These are phyloP conservation scores for Atethmia centrago DNA, from an alignment of 2,888 invertebrate species.

Conservation along the genomic window DNA sequence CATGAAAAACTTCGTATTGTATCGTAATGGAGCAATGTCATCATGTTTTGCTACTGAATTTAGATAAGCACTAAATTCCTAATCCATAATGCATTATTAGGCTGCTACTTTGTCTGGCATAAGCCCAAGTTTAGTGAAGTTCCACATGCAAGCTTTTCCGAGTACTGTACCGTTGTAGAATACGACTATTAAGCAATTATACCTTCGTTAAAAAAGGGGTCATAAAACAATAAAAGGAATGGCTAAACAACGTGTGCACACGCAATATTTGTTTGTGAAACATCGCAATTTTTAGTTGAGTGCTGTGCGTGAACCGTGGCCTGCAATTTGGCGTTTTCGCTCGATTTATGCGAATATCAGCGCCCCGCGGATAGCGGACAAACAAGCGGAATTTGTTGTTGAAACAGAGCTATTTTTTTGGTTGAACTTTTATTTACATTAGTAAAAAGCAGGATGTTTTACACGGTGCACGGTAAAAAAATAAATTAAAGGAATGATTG, in stretches of 20 bases:
- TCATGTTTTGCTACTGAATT: constrained; percentile 72
- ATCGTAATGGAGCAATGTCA: constrained; percentile 67
- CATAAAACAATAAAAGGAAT: constrained; percentile 77
- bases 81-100: constrained; percentile 78
- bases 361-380: constrained; percentile 85
- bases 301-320: constrained; percentile 84
- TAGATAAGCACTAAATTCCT: constrained; percentile 73
- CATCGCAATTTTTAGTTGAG: constrained; percentile 87
- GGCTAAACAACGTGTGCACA: constrained; percentile 77
- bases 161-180: constrained; percentile 63
- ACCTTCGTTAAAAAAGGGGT: constrained; percentile 68
- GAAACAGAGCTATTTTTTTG: constrained; percentile 84
- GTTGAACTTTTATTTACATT: constrained; percentile 82
- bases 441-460: constrained; percentile 80
- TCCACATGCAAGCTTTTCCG: constrained; percentile 68
- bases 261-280: constrained; percentile 85
- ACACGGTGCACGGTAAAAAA: constrained; percentile 58
- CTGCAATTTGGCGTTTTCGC: constrained; percentile 88
- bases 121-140: constrained; percentile 72
- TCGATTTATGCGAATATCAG: constrained; percentile 88
- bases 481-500: constrained; percentile 40
- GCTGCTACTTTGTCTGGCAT: constrained; percentile 73
- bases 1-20: constrained; percentile 70
- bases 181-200: constrained; percentile 72
- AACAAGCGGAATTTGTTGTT: constrained; percentile 87